Base-by-base conservation (phyloP, 2,888 invertebrate genomes). In the Apomyelois bistriatella region DNA sequence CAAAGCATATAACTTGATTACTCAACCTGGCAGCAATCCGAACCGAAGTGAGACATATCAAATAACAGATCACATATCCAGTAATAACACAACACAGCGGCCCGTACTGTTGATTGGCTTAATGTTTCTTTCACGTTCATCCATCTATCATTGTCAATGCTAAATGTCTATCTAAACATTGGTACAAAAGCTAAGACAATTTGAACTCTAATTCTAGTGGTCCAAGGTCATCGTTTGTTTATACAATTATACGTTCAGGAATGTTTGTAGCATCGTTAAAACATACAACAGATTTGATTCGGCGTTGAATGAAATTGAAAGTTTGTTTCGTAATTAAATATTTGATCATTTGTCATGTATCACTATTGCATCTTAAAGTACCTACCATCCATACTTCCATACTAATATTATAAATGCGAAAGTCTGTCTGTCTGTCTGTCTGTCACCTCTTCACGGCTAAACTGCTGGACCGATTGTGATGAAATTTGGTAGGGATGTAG, bases 101-200 rank as follows among this genome's bases (percentile, higher is more conserved):
- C 62, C 61, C 55, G 60, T 60, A n/a, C 55, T 61, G 62, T 58
- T 50, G 55, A 55, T 52, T 53, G 53, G 48, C 52, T 32, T 69
- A 70, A 65, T 66, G 63, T 68, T 65, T 67, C 64, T 68, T 66
- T 69, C 68, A 66, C 65, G 66, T 70, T 54, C 58, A 53, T 58
- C 63, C 53, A 78, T 78, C 70, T 42, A 74, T 79, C 78, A 78
- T 62, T 72, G 77, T 76, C 75, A 69, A 52, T 56, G 59, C 62
- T 65, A 58, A 74, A 75, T 74, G n/a, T 68, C 70, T 66, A 58
- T 36, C 36, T 42, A 35, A 50, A 50, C n/a, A n/a, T n/a, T 42
- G 6, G 15, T 42, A 42, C 35, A 42, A 35, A 12, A 15, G n/a
- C 37, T 8, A 15, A 3, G 16, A 42, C 28, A 52, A 12, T 36